Percentiles rank a stretch among this genome's conserved stretches.
Conservation (phyloP, 2,113 vertebrate species). For the Ia io region DNA sequence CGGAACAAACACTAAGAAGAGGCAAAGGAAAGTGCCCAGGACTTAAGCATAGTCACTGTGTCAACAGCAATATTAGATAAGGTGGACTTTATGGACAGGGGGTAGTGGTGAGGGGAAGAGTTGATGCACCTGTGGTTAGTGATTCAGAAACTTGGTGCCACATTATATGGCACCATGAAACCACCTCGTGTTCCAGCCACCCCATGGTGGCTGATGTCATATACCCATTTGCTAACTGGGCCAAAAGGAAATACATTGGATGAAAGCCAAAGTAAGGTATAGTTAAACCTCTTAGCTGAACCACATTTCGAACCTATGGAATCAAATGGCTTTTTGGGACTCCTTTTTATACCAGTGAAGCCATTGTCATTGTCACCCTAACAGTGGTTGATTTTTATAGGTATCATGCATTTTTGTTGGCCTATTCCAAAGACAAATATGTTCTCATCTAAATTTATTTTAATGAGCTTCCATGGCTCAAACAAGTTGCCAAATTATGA, state of each 20-base stretch:
- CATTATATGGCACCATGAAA: conserved; percentile 60
- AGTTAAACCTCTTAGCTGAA: conserved; percentile 36
- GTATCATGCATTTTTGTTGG: neutral
- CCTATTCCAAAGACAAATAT: neutral
- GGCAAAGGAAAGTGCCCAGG: conserved; percentile 52
- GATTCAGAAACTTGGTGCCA: conserved; percentile 71
- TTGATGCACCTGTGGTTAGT: conserved; percentile 50
- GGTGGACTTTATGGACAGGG: conserved; percentile 52
- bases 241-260: conserved; percentile 65
- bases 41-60: conserved; percentile 58
- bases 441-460: neutral
- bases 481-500: neutral
- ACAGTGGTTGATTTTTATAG: neutral
- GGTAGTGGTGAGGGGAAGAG: neutral
- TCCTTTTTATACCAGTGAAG: conserved; percentile 18
- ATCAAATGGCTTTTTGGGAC: neutral
- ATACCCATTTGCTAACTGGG: conserved; percentile 49
- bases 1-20: conserved; percentile 60
- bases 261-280: conserved; percentile 39
- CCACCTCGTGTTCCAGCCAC: conserved; percentile 42
- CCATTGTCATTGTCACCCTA: neutral
- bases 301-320: neutral
- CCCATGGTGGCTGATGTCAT: conserved; percentile 61
- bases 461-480: neutral
- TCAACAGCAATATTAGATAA: conserved; percentile 71